Evolutionary conservation across 2,888 invertebrate genomes (phyloP), one percentile per base, ranked within the genome.

Genomic region (Autographa pulchrina): DNA sequence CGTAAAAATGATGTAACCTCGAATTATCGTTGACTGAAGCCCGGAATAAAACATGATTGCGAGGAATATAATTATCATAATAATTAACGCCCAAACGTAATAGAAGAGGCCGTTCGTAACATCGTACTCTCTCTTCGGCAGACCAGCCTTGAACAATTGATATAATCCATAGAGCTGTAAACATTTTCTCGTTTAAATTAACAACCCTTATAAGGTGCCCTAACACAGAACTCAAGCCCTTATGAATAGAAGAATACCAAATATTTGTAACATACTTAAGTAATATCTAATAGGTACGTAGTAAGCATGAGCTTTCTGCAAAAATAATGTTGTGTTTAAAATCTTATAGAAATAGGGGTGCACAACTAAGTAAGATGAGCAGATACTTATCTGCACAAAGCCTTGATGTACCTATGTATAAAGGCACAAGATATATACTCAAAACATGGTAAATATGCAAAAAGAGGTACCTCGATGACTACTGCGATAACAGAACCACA

Each of bases 41-140:
- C 93, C 94, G 68, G 93, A 94, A 82, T 96, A 96, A 85, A 96
- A 96, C 91, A 96, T 95, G 63, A 95, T 94, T 2, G 93, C 92
- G 1, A 95, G 89, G 77, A 95, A 96, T 74, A 95, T 90, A 18
- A 94, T 92, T 59, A 95, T 94, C 84, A 94, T 93, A 35, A 94
- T 90, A 60, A 96, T 92, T 14, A 95, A 85, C 4, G 94, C 92
- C 93, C 94, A 94, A 25, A 94, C 90, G 70, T 95, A 95, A 79
- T 95, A 96, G 78, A 92, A 95, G 0, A 96, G 88, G 1, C 95
- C 95, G 68, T 94, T 95, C 0, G 93, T 94, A 0, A 96, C 95
- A 72, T 96, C 91, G 74, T 94, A 92, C 74, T 94, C 93, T 75
- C 80, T 88, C 80, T 92, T 94, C 11, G 95, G 88, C 68, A 93